Evolutionary conservation across 2,888 invertebrate genomes (phyloP).

Genomic region (Oegoconia quadripuncta): DNA sequence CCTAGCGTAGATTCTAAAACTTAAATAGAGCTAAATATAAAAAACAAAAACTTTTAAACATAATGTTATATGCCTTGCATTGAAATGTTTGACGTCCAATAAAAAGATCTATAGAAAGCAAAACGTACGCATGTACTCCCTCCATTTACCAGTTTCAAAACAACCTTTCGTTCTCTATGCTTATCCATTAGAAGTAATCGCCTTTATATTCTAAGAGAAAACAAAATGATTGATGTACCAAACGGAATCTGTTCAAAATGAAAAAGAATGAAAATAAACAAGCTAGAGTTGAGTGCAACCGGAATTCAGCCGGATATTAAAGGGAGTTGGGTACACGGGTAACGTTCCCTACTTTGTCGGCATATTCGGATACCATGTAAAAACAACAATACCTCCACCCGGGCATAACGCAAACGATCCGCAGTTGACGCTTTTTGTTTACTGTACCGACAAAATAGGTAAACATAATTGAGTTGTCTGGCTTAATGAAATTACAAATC

Average conservation of each 20-base stretch:
- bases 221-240: conserved; percentile 20
- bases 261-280: conserved; percentile 47
- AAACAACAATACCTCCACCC: conserved; percentile 37
- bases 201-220: conserved; percentile 11
- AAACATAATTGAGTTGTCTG: not conserved
- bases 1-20: no score
- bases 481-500: not conserved
- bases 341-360: conserved; percentile 34
- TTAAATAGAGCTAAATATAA: no score
- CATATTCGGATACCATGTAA: conserved; percentile 31
- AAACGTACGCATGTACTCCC: not conserved
- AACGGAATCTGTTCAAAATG: conserved; percentile 25
- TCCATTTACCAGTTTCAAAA: conserved; percentile 1
- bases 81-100: no score
- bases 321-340: conserved; percentile 46
- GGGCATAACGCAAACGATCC: conserved; percentile 29
- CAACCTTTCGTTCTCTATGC: conserved; percentile 3
- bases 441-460: not conserved
- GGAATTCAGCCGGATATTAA: conserved; percentile 61
- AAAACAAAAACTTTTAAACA: no score
- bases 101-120: no score
- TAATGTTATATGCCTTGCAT: no score
- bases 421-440: conserved; percentile 28
- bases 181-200: conserved; percentile 15
- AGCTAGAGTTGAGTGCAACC: conserved; percentile 44